Evolutionary conservation across 2,888 invertebrate species (phyloP), one percentile per base, ranked within the genome.

Genomic region (Hirtodrosophila duncani): DNA sequence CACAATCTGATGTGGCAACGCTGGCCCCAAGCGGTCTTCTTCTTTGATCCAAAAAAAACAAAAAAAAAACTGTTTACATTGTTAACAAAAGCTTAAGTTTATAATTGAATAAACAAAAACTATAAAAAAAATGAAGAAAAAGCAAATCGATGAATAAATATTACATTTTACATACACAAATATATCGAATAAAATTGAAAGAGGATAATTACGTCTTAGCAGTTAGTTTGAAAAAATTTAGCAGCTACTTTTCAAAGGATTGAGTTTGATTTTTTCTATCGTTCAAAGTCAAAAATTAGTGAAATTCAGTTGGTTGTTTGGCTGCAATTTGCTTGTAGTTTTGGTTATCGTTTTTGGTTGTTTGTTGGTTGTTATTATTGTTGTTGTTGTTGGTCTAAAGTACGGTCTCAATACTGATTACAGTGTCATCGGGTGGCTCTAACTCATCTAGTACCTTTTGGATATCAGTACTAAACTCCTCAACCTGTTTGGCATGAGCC

Each of bases 401-500:
- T 81, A 84, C 84, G 82, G 86, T 86, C 75, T 86, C 86, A 82
- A 84, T 84, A 83, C 83, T 84, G 77, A 83, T 81, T 65, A 83
- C 77, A 70, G 80, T 77, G 68, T 83, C 79, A 63, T 63, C 66
- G 59, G 72, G 71, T 63, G 69, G 67, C 61, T 70, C 71, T 68
- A 69, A 82, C 66, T 82, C 84, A 49, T 79, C 82, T 63, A 85
- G 81, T 86, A 94, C 94, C 87, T 93, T 93, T 85, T 95, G 94
- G 72, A 96, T 92, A 84, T 96, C 96, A 86, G 94, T 94, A 60
- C 92, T 91, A 58, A 98, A 89, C 84, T 95, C 96, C 68, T 97
- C 96, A 83, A 94, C 89, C 85, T 98, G 97, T 82, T 97, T 96
- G 81, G 95, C 94, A 83, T 99, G 99, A 27, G 93, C 92, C 43